Evolutionary conservation across 1,140 invertebrate species (phyloP), one percentile per base, ranked within the genome.

Genomic region (Proales similis): DNA sequence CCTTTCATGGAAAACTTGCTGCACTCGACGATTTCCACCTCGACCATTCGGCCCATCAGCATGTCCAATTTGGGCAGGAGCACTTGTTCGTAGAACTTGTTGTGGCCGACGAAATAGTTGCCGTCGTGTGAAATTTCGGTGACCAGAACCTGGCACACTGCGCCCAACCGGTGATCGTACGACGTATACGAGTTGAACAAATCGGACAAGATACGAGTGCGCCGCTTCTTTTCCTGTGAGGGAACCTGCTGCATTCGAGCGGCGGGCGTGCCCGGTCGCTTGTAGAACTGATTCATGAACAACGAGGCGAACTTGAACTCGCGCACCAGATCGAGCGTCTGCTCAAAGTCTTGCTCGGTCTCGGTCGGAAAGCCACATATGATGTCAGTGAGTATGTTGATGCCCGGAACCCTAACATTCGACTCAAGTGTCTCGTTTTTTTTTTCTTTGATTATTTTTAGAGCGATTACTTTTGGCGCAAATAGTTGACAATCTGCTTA

Each of bases 281-380:
- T 88, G 69, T 88, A 98, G 75, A 93, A 98, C 75, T 97, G 92
- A 77, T 98, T 97, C 63, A 97, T 97, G 73, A 94, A 97, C 3
- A 98, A 78, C 68, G 85, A 87, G 0, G 91, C 86, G 73, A 98
- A 98, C 67, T 84, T 83, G 70, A 94, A 91, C 70, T 90, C 84
- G 51, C 78, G 73, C 68, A 93, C 90, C 0, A 98, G 76, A 3
- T 78, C 72, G 80, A 94, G 78, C 0, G 91, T 95, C 61, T 90
- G 83, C 39, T 87, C 80, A 77, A 98, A 97, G 77, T 98, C 88
- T 65, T 77, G 46, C 24, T 87, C 84, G 0, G 87, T 95, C 80
- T 98, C 94, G 2, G 88, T 94, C 0, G 94, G 94, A 76, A 96
- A 98, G 0, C 93, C 94, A 76, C 92, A 96, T 69, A 98, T 98